Evolutionary conservation across 64 coral and sea anemone genomes (phyloP), one percentile per base, ranked within the genome.

Genomic region (Stichodactyla mertensii): DNA sequence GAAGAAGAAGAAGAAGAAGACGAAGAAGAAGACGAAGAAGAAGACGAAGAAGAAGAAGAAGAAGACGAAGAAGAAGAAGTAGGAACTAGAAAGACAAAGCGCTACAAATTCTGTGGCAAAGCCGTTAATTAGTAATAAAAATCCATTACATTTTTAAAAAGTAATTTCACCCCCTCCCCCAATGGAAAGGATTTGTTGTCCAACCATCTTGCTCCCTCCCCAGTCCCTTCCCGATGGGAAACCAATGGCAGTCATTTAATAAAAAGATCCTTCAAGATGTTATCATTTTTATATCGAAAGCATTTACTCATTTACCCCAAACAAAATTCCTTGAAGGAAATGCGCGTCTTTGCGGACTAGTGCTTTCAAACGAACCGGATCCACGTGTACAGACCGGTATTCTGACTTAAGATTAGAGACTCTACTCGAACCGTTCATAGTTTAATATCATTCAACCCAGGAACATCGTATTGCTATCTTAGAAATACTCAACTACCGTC

Each of bases 251-350:
- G 23, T 31, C 23, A 8, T 31, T 23, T 74, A 74, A n/a, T 66
- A 18, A 66, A 66, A 74, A 74, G 12, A 74, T 74, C 64, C 69
- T 74, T 74, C 69, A 74, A 74, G 69, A 28, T 74, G 69, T 74
- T 74, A 74, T 74, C 69, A 27, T 74, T 74, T 13, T 74, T 7
- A 6, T 74, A 74, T 9, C 24, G 69, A 36, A 74, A 31, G 69
- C 22, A 74, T 31, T 74, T 13, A 74, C 19, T 11, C 22, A 74
- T 31, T 74, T 13, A 74, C 19, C 24, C 11, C 69, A 74, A 74
- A 31, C 69, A 74, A 74, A 45, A 74, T 74, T 27, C 69, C 69
- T 74, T 31, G 23, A 9, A 28, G 20, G 69, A 74, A 74, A 74
- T 74, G 12, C 6, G n/a, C 69, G 24, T 74, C 69, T 74, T 31